These are phyloP conservation scores for Diachasma alloeum DNA, from an alignment of 1,140 invertebrate species.

Conservation along the genomic window DNA sequence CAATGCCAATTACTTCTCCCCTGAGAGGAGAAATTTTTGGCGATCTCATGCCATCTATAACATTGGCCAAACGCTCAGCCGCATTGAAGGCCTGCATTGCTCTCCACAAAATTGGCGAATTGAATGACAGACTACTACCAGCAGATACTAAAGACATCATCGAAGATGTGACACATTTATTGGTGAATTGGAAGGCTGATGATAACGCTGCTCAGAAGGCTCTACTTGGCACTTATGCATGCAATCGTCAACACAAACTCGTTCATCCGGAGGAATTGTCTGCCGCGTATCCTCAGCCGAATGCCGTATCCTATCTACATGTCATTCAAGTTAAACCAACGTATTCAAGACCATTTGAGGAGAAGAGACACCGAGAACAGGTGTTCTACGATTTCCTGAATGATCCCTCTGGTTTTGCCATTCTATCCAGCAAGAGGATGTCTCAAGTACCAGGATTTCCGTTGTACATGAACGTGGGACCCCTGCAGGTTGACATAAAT, in stretches of 20 bases:
- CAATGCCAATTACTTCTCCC: slow-evolving; percentile 51
- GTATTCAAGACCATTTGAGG: slow-evolving; percentile 48
- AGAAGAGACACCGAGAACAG: slow-evolving; percentile 36
- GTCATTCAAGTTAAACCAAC: slow-evolving; percentile 69
- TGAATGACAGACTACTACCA: slow-evolving; percentile 81
- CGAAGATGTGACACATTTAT: slow-evolving; percentile 56
- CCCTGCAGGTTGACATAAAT: slow-evolving; percentile 74
- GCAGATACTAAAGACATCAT: slow-evolving; percentile 59
- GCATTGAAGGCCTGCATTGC: slow-evolving; percentile 79
- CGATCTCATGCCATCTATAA: slow-evolving; percentile 65
- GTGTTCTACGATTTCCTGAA: slow-evolving; percentile 53
- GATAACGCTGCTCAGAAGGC: slow-evolving; percentile 32
- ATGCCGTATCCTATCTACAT: slow-evolving; percentile 66
- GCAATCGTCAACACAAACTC: slow-evolving; percentile 63
- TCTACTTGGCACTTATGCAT: slow-evolving; percentile 74
- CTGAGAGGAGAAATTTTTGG: slow-evolving; percentile 41
- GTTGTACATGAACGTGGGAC: slow-evolving; percentile 84
- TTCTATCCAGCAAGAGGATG: slow-evolving; percentile 69
- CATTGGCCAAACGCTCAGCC: slow-evolving; percentile 80
- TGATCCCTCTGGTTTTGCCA: slow-evolving; percentile 62
- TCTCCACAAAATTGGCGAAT: slow-evolving; percentile 78
- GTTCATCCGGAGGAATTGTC: slow-evolving; percentile 56
- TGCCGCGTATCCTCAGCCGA: slow-evolving; percentile 54
- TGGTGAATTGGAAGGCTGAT: slow-evolving; percentile 67
- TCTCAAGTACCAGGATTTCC: slow-evolving; percentile 82